These are phyloP conservation scores for Pristionchus japonicus DNA, from an alignment of 2,888 invertebrate species.

Conservation along the genomic window DNA sequence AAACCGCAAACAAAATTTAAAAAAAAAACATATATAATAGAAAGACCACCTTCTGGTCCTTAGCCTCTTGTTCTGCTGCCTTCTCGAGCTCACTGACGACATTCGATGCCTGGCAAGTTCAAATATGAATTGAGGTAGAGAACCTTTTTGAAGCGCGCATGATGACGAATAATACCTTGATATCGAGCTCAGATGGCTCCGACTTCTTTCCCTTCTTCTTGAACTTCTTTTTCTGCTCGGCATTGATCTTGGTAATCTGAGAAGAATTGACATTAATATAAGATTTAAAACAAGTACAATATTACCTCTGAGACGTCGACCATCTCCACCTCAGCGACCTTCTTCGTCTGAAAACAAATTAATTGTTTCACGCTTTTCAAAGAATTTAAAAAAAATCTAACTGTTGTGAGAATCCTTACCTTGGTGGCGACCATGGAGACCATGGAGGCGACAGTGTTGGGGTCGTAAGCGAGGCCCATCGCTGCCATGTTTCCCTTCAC, in stretches of 20 bases:
- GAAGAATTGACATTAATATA: no score
- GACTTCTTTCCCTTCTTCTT: slow-evolving; percentile 34
- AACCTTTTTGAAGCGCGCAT: background rate
- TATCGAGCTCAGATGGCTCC: slow-evolving; percentile 21
- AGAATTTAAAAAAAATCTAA: background rate
- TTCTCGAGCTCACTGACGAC: slow-evolving; percentile 56
- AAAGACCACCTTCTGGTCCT: slow-evolving; percentile 33
- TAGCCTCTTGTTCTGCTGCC: slow-evolving; percentile 51
- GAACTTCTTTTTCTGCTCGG: slow-evolving; percentile 31
- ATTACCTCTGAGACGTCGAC: slow-evolving; percentile 26
- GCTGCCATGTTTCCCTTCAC: slow-evolving; percentile 38
- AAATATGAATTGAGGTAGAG: background rate
- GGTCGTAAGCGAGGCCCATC: slow-evolving; percentile 46
- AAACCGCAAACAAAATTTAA: no score
- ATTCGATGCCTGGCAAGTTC: slow-evolving; percentile 50
- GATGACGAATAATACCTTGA: background rate
- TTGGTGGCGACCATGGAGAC: background rate
- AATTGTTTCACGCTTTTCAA: background rate
- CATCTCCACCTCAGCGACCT: slow-evolving; percentile 24
- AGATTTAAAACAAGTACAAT: no score
- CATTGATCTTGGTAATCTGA: slow-evolving; percentile 38
- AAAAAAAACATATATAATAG: background rate
- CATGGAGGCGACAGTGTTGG: slow-evolving; percentile 37
- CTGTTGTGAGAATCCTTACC: background rate
- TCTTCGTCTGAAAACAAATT: slow-evolving; percentile 4